Evolutionary conservation across 2,797 vertebrate genomes (phyloP).

Genomic region (Amblyopsis hoosieri): DNA sequence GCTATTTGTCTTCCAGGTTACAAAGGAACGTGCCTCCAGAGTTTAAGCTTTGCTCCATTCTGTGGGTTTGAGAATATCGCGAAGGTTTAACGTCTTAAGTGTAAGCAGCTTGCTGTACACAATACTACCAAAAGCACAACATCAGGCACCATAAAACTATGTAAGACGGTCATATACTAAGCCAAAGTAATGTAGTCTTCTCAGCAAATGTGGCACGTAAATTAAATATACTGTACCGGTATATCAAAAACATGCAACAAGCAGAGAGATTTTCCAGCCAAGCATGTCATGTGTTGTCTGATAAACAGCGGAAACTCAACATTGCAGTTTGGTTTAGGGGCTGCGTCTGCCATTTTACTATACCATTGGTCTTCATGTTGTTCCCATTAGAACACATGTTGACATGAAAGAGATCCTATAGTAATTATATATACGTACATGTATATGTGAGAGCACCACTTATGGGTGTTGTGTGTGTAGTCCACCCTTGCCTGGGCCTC

Average conservation of each 20-base stretch:
- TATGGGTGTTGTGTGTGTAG: constrained; percentile 49
- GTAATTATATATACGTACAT: constrained; percentile 84
- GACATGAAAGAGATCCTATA: constrained; percentile 89
- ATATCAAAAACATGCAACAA: constrained; percentile 12
- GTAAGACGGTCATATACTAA: background rate
- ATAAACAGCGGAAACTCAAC: constrained; percentile 20
- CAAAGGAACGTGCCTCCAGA: constrained; percentile 41
- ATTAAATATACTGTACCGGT: constrained; percentile 1
- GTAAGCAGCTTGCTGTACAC: background rate
- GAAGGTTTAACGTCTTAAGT: constrained; percentile 14
- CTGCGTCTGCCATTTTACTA: constrained; percentile 83
- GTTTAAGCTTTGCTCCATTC: constrained; percentile 23
- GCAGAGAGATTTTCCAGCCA: constrained; percentile 3
- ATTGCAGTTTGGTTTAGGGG: constrained; percentile 45
- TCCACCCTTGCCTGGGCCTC: constrained; percentile 63
- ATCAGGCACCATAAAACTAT: background rate
- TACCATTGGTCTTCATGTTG: constrained; percentile 88
- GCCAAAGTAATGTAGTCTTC: background rate
- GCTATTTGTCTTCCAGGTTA: constrained; percentile 51
- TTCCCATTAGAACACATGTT: constrained; percentile 91
- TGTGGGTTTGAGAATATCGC: constrained; percentile 15
- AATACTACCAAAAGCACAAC: background rate
- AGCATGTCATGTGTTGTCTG: constrained; percentile 12
- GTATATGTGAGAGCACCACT: constrained; percentile 34
- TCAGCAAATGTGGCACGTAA: background rate